Conservation (phyloP, 2,113 vertebrate genomes). For the Prunella fulvescens region DNA sequence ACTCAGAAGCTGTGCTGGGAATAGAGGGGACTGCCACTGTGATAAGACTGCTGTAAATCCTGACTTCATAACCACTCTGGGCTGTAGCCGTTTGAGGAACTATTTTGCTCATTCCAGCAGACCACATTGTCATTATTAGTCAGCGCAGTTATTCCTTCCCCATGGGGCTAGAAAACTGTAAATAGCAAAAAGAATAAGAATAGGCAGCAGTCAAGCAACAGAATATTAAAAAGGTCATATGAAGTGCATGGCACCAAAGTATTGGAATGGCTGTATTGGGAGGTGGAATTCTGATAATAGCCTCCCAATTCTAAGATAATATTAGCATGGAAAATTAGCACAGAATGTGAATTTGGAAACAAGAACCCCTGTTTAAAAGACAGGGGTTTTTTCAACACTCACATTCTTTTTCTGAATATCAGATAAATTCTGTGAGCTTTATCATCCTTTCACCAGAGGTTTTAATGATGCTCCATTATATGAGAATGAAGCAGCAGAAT, state of each 20-base stretch:
- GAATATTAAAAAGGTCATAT: conserved; percentile 34
- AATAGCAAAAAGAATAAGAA: conserved; percentile 16
- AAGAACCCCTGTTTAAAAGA: neutral
- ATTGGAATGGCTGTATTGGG: neutral
- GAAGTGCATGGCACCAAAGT: neutral
- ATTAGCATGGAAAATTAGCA: neutral
- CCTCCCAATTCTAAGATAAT: neutral
- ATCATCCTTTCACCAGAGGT: neutral
- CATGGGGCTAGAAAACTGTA: neutral
- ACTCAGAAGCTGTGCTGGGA: neutral
- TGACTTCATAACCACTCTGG: neutral
- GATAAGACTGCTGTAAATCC: neutral
- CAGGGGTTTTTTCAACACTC: neutral
- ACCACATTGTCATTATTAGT: neutral
- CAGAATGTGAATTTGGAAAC: neutral
- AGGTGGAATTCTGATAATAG: neutral
- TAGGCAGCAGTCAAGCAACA: neutral
- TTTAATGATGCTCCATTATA: neutral
- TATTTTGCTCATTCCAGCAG: neutral
- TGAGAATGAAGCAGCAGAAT: neutral
- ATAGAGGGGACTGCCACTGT: neutral
- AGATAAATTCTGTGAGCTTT: neutral
- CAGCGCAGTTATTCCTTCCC: neutral
- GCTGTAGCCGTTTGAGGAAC: neutral
- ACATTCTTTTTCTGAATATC: neutral